Evolutionary conservation across 2,113 vertebrate species (phyloP).

Genomic region (Trochalopteron elliotii): DNA sequence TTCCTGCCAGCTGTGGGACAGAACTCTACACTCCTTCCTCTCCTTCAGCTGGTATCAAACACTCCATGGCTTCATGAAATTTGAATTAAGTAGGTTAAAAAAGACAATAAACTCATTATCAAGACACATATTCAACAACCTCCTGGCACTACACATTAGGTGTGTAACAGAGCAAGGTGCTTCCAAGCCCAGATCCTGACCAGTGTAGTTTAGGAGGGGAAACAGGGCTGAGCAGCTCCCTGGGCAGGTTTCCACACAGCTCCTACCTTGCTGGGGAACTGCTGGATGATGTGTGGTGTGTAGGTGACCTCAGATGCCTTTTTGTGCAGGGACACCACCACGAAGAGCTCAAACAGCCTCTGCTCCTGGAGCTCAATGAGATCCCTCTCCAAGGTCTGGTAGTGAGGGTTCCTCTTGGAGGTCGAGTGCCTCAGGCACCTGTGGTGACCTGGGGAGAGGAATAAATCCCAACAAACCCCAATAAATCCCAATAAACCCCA

Average conservation of each 20-base stretch:
- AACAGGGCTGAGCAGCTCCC: neutral
- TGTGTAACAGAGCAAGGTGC: neutral
- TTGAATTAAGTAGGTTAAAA: neutral
- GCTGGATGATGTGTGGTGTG: slow-evolving; percentile 89
- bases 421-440: slow-evolving; percentile 81
- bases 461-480: neutral
- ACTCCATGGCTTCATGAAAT: neutral
- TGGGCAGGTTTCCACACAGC: neutral
- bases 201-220: neutral
- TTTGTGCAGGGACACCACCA: slow-evolving; percentile 94
- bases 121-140: neutral
- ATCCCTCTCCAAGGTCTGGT: slow-evolving; percentile 93
- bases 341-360: slow-evolving; percentile 93
- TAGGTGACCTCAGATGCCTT: slow-evolving; percentile 78
- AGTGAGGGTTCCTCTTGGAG: slow-evolving; percentile 84
- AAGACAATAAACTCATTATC: neutral
- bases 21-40: neutral
- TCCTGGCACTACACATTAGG: neutral
- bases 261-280: slow-evolving; percentile 92
- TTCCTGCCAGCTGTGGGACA: neutral
- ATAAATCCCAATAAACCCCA: neutral
- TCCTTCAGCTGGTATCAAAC: neutral
- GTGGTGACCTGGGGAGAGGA: slow-evolving; percentile 68
- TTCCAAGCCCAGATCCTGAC: neutral
- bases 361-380: slow-evolving; percentile 93